Evolutionary conservation across 53 echinoderm and acorn worm species (phyloP).

Genomic region (Holothuria scabra): DNA sequence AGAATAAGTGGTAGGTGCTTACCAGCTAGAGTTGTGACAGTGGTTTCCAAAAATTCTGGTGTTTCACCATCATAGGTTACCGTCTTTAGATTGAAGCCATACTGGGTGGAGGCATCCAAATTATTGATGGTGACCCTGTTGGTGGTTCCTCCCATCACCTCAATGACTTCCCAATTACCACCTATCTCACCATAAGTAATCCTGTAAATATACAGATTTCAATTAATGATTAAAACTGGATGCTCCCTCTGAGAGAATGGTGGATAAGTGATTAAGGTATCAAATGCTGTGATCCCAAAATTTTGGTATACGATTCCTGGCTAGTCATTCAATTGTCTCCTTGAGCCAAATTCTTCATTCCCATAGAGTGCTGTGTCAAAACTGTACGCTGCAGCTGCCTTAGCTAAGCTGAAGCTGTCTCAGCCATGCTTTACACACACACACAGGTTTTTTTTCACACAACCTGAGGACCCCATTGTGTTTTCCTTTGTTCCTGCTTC

Average conservation of each 20-base stretch:
- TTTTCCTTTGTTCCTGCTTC: no score
- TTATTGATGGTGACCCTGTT: constrained; percentile 2
- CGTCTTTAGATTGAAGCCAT: constrained; percentile 15
- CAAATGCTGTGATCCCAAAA: neutral
- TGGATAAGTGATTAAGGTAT: neutral
- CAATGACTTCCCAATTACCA: neutral
- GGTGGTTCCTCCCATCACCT: constrained; percentile 25
- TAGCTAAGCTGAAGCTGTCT: no score
- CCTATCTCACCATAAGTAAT: constrained; percentile 5
- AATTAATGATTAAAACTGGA: neutral
- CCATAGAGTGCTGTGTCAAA: no score
- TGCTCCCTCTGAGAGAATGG: constrained; percentile 18
- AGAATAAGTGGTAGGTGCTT: no score
- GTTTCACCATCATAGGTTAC: constrained; percentile 36
- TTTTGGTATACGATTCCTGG: no score
- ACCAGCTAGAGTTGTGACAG: constrained; percentile 20
- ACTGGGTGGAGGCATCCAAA: constrained; percentile 9
- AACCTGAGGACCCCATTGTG: no score
- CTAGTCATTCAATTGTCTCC: no score
- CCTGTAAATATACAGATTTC: neutral
- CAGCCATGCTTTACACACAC: no score
- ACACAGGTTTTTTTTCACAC: no score
- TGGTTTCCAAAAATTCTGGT: constrained; percentile 6
- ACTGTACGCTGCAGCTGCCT: no score
- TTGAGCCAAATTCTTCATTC: no score